These are phyloP conservation scores for Odontomachus brunneus DNA, from an alignment of 1,140 invertebrate genomes.

Conservation along the genomic window DNA sequence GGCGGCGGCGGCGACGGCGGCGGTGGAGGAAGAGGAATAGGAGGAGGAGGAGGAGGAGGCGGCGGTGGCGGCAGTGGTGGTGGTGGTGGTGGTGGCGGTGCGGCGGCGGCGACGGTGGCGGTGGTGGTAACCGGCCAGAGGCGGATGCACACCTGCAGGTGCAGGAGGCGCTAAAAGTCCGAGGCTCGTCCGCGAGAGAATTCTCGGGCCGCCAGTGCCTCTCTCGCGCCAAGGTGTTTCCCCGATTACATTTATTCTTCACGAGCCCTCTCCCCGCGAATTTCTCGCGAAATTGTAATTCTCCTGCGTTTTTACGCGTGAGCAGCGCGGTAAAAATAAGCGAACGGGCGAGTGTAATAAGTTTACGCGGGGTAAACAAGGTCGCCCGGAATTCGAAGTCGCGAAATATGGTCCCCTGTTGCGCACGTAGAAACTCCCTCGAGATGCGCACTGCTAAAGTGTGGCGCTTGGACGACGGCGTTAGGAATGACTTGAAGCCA, in stretches of 20 bases:
- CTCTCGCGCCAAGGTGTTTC: background rate
- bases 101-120: background rate
- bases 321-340: too few species aligned
- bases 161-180: slow-evolving; percentile 36
- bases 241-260: slow-evolving; percentile 7
- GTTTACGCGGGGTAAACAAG: too few species aligned
- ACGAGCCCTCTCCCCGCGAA: too few species aligned
- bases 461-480: slow-evolving; percentile 42
- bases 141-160: slow-evolving; percentile 47
- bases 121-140: slow-evolving; percentile 58
- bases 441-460: slow-evolving; percentile 29
- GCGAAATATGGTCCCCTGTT: slow-evolving; percentile 14
- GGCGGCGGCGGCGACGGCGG: slow-evolving; percentile 20
- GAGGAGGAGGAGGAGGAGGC: background rate
- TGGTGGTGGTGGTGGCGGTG: background rate
- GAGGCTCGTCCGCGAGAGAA: slow-evolving; percentile 9
- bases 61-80: background rate
- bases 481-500: slow-evolving; percentile 50
- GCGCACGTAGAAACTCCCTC: slow-evolving; percentile 38
- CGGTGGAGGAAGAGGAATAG: too few species aligned
- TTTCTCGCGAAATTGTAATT: too few species aligned
- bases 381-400: background rate
- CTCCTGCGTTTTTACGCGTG: too few species aligned
- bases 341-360: too few species aligned
- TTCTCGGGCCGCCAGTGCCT: background rate